Evolutionary conservation across 2,888 invertebrate genomes (phyloP).

Genomic region (Athripsodes cinereus): DNA sequence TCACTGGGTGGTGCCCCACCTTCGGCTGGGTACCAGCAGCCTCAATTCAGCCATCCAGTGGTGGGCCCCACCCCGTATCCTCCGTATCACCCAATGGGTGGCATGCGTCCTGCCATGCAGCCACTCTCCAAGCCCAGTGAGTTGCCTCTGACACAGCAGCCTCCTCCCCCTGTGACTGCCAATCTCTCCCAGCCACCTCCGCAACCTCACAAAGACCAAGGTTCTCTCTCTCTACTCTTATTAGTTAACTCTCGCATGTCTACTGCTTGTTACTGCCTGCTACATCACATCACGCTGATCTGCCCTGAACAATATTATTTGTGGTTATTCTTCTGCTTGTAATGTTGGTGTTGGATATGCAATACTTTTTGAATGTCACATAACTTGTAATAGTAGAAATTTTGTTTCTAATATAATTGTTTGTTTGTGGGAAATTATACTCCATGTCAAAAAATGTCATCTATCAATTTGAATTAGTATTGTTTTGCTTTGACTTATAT

Average conservation of each 20-base stretch:
- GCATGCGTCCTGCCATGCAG: conserved; percentile 36
- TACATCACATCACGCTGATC: too few species aligned
- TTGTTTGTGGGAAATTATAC: too few species aligned
- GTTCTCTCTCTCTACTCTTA: conserved; percentile 33
- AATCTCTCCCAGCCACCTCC: conserved; percentile 36
- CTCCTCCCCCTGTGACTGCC: conserved; percentile 28
- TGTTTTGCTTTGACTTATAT: too few species aligned
- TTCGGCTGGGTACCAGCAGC: conserved; percentile 56
- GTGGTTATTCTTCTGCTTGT: too few species aligned
- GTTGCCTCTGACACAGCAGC: conserved; percentile 41
- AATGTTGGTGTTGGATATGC: too few species aligned
- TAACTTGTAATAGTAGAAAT: too few species aligned
- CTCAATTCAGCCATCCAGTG: conserved; percentile 65
- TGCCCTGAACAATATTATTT: too few species aligned
- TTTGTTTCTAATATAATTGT: too few species aligned
- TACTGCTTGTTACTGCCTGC: neutral
- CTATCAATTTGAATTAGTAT: too few species aligned
- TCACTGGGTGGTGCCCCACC: conserved; percentile 56
- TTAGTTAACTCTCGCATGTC: neutral
- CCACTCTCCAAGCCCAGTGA: conserved; percentile 46
- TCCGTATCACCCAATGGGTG: conserved; percentile 49
- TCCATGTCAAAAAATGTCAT: too few species aligned
- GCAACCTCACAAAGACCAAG: conserved; percentile 54
- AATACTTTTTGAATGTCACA: too few species aligned
- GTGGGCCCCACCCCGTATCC: conserved; percentile 53